Base-by-base conservation (phyloP, 2,113 vertebrate genomes). In the Promerops cafer region DNA sequence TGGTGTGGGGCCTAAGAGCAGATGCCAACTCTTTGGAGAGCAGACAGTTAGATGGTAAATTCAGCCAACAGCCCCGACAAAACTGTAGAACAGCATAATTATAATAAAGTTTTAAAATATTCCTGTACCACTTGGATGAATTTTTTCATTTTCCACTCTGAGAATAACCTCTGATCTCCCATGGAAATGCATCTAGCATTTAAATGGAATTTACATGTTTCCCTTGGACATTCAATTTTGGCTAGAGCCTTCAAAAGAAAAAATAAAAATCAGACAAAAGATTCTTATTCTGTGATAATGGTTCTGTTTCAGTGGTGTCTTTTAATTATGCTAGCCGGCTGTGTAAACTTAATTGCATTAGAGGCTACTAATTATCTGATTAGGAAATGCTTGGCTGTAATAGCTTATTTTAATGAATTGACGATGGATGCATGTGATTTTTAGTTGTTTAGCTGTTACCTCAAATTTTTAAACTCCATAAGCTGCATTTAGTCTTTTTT, bases 331-430 rank as follows among this genome's bases (percentile, higher is more conserved):
- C 35, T 76, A 85, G 81, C 78, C 6, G 24, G 39, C 70, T 90
- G 78, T 91, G 81, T 85, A 88, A 94, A 87, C 70, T 83, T 95
- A 93, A 94, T 90, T 93, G 78, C 87, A 91, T 95, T 96, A 94
- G 89, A 65, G 61, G 59, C 75, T 93, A 89, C 89, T 96, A 91
- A 94, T 96, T 94, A 91, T 94, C 77, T 94, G 93, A 95, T 96
- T 89, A 96, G 81, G 77, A 90, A 89, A 84, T 90, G 57, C 50
- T 91, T 93, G 78, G 74, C 78, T 93, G 78, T 87, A 89, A 93
- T 93, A 64, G 66, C 45, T 87, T 87, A 83, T 96, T 96, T 89
- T 76, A 94, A 94, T 92, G 64, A 95, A 88, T 72, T 82, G 26
- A 65, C 5, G 70, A 49, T 53, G 14, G 45, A 59, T 93, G 84